A percentile compares a stretch with the other conserved stretches of the same genome.
Evolutionary conservation across 1,140 invertebrate species (phyloP).

Genomic region (Ephestia elutella): DNA sequence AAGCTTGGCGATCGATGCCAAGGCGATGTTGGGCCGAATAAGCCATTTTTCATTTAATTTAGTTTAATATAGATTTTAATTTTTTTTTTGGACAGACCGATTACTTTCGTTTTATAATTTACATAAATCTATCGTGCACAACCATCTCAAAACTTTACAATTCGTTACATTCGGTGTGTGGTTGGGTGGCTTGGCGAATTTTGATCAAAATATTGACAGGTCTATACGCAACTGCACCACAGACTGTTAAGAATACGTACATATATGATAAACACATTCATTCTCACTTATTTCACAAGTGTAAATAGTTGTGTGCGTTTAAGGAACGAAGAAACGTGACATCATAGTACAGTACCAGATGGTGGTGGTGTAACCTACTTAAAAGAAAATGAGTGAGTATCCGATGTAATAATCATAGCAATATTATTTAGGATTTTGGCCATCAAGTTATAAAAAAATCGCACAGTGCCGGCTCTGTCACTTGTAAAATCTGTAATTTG

Average conservation of each 20-base stretch:
- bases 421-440: too few relatives aligned
- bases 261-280: background rate
- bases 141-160: conserved; percentile 59
- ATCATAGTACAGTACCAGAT: background rate
- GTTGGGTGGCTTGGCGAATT: conserved; percentile 4
- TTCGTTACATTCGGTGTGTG: conserved; percentile 26
- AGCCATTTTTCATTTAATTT: conserved; percentile 29
- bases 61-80: conserved; percentile 32
- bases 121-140: conserved; percentile 64
- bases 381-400: too few relatives aligned
- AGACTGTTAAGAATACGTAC: background rate
- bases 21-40: conserved; percentile 23
- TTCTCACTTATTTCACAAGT: background rate
- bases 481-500: too few relatives aligned
- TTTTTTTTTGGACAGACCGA: conserved; percentile 60
- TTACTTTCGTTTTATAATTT: conserved; percentile 39
- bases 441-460: too few relatives aligned
- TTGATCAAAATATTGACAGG: conserved; percentile 9
- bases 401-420: too few relatives aligned
- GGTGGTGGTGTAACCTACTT: too few relatives aligned
- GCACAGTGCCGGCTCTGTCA: too few relatives aligned
- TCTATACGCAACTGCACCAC: conserved; percentile 16
- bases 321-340: background rate
- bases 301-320: background rate
- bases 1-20: conserved; percentile 7